Percentiles rank a stretch among this genome's conserved stretches.
Evolutionary conservation across 2,888 invertebrate species (phyloP).

Genomic region (Malacosoma neustria): DNA sequence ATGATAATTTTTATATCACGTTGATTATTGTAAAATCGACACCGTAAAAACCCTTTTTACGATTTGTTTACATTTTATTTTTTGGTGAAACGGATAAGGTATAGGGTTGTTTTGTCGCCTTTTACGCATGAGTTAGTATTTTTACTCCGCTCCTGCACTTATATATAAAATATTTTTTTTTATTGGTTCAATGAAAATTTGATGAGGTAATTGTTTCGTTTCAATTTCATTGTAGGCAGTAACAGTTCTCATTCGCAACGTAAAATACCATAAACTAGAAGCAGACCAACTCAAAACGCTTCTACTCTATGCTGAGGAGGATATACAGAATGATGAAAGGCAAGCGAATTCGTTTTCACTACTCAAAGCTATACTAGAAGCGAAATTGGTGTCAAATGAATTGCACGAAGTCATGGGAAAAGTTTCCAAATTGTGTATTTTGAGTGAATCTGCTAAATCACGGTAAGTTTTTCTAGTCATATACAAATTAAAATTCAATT

Average conservation of each 20-base stretch:
- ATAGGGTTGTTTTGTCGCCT: no score
- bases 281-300: conserved; percentile 87
- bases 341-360: conserved; percentile 92
- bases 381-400: conserved; percentile 83
- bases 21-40: no score
- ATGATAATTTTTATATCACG: no score
- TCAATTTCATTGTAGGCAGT: conserved; percentile 81
- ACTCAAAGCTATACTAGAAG: conserved; percentile 87
- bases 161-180: background rate
- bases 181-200: no score
- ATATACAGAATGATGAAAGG: conserved; percentile 87
- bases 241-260: conserved; percentile 86
- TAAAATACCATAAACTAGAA: conserved; percentile 80
- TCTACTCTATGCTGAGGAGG: conserved; percentile 91
- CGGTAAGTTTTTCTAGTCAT: conserved; percentile 46
- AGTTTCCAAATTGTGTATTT: conserved; percentile 84
- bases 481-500: no score
- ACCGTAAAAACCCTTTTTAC: no score
- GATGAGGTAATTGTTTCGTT: no score
- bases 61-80: no score
- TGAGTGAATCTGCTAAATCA: conserved; percentile 78
- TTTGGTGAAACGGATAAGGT: no score
- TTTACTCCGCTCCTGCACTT: no score
- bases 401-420: conserved; percentile 88
- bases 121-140: no score